phyloP scores from a whole-genome alignment of 2,113 vertebrate genomes.

The Pseudorectes ferrugineus region DNA sequence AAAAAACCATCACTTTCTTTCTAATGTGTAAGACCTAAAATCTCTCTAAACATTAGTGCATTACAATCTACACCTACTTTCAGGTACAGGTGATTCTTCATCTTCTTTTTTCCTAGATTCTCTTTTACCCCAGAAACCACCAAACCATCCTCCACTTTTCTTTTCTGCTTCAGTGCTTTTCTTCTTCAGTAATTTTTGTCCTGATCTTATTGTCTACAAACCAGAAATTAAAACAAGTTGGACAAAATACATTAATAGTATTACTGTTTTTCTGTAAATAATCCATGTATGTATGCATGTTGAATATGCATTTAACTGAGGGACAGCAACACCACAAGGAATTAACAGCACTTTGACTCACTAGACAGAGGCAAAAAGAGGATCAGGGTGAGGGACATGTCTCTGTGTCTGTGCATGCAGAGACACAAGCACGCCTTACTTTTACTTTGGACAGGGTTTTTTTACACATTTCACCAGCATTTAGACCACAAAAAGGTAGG shows the following conservation, averaged over 20 bases:
- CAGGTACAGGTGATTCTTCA: conserved; percentile 75
- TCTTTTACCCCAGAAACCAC: conserved; percentile 84
- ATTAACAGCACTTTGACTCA: not conserved
- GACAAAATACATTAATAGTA: not conserved
- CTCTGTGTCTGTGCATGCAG: not conserved
- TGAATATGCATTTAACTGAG: not conserved
- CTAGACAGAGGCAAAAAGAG: not conserved
- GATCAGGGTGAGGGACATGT: not conserved
- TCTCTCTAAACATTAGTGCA: not conserved
- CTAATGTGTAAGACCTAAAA: not conserved
- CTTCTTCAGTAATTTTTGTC: conserved; percentile 85
- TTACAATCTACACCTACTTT: conserved; percentile 71
- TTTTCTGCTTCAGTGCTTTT: conserved; percentile 79
- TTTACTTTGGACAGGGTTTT: not conserved
- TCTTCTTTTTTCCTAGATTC: conserved; percentile 84
- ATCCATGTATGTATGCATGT: not conserved
- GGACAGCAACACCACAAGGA: not conserved
- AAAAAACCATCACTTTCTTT: not conserved
- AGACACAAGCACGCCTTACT: not conserved
- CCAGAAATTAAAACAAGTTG: not conserved
- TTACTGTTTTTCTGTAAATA: not conserved
- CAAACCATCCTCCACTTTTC: conserved; percentile 86
- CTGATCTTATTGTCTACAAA: conserved; percentile 86
- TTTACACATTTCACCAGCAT: not conserved
- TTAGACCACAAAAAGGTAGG: not conserved